Evolutionary conservation across 2,113 vertebrate genomes (phyloP).

Genomic region (Nycticorax nycticorax): DNA sequence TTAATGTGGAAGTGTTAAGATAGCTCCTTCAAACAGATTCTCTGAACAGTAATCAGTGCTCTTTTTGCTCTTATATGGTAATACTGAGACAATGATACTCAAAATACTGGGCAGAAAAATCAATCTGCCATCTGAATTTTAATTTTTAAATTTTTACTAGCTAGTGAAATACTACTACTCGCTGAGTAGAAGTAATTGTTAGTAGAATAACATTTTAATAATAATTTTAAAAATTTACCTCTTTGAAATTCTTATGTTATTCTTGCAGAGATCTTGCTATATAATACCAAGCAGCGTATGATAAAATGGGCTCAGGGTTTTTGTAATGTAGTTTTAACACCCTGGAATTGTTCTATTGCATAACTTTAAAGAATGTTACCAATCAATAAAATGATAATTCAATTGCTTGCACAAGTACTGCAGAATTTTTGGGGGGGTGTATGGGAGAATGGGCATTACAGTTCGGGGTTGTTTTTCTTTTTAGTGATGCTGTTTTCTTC

Average conservation of each 20-base stretch:
- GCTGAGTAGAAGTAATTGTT: neutral
- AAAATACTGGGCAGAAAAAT: neutral
- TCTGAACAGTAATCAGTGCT: neutral
- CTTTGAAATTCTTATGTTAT: neutral
- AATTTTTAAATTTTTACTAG: neutral
- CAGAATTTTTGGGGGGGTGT: fast-evolving
- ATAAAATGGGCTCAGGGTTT: neutral
- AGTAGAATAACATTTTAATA: neutral
- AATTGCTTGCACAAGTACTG: neutral
- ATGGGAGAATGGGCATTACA: neutral
- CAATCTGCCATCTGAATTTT: neutral
- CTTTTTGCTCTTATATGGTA: constrained; percentile 36
- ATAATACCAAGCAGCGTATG: neutral
- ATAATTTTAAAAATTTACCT: neutral
- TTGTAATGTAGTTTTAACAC: neutral
- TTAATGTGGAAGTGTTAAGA: constrained; percentile 1
- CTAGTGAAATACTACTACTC: neutral
- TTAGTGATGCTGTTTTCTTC: neutral
- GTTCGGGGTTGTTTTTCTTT: neutral
- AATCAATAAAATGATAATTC: neutral
- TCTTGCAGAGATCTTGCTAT: neutral
- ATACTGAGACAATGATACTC: neutral
- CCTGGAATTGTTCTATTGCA: neutral
- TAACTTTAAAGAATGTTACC: neutral
- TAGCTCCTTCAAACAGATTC: neutral